Evolutionary conservation across 2,888 invertebrate species (phyloP).

Genomic region (Tipula vernalis): DNA sequence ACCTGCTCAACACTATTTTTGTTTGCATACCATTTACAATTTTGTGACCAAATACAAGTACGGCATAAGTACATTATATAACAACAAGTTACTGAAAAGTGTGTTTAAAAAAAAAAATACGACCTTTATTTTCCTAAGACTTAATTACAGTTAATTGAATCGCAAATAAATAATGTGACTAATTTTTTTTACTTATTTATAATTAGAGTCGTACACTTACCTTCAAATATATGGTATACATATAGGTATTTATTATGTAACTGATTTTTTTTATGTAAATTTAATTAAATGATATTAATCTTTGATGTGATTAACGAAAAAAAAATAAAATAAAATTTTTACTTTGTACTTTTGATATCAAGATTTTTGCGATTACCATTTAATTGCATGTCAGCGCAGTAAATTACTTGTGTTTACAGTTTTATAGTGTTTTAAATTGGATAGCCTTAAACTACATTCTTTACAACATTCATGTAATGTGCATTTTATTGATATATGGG

Average conservation of each 20-base stretch:
- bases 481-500: neutral
- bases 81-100: neutral
- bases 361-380: neutral
- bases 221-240: neutral
- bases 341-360: neutral
- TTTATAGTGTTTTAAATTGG: neutral
- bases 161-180: neutral
- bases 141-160: neutral
- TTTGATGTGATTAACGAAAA: neutral
- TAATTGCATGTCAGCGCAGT: neutral
- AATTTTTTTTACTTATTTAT: neutral
- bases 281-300: neutral
- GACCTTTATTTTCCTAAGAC: neutral
- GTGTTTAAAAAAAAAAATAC: no score
- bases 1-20: no score
- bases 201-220: neutral
- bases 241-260: neutral
- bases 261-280: neutral
- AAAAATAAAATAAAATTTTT: neutral
- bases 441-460: neutral
- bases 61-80: neutral
- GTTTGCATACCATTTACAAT: no score
- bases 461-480: neutral
- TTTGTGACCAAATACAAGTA: neutral
- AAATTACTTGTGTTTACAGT: neutral